Evolutionary conservation across 1,140 invertebrate genomes (phyloP).

Genomic region (Caenorhabditis briggsae): DNA sequence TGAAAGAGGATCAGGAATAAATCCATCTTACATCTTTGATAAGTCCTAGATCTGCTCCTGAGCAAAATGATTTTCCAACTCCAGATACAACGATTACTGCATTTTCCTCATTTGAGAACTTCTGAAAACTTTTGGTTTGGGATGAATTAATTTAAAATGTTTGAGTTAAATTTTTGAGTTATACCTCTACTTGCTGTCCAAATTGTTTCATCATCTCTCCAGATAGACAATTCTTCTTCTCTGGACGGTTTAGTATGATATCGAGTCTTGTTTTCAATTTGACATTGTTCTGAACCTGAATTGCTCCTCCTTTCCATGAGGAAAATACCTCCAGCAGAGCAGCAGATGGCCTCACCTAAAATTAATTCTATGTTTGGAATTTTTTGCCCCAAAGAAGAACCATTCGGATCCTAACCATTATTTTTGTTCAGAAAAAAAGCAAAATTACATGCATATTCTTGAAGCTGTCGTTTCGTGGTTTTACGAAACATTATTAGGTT

Average conservation of each 20-base stretch:
- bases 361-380: not conserved
- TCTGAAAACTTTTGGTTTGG: not conserved
- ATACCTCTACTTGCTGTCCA: slow-evolving; percentile 17
- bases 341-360: not conserved
- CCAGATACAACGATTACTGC: slow-evolving; percentile 43
- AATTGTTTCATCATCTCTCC: slow-evolving; percentile 59
- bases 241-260: slow-evolving; percentile 52
- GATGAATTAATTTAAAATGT: not conserved
- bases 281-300: slow-evolving; percentile 12
- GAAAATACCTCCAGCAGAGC: not conserved
- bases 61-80: slow-evolving; percentile 51
- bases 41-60: slow-evolving; percentile 49
- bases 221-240: slow-evolving; percentile 58
- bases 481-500: too few species aligned
- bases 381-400: not conserved
- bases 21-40: slow-evolving; percentile 42
- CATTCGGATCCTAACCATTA: too few species aligned
- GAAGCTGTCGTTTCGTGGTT: too few species aligned
- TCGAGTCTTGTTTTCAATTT: not conserved
- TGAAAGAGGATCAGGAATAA: too few species aligned
- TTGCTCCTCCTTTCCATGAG: slow-evolving; percentile 29
- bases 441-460: too few species aligned
- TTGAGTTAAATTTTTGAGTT: too few species aligned
- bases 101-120: not conserved
- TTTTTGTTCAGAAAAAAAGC: too few species aligned